Conservation (phyloP, 2,113 vertebrate species). For the Lontra canadensis region DNA sequence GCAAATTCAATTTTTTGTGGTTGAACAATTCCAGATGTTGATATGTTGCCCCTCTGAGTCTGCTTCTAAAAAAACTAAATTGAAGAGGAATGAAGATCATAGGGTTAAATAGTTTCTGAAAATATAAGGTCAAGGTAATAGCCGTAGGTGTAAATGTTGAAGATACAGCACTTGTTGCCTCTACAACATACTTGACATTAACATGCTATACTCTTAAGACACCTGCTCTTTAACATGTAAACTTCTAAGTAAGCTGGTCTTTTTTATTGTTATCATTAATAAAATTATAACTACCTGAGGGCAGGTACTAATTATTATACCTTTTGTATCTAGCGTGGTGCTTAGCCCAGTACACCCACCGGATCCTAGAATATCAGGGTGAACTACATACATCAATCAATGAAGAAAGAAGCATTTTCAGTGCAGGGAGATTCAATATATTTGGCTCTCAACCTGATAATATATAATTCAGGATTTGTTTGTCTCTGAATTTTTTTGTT, state of each 20-base stretch:
- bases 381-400: background rate
- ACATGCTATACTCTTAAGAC: background rate
- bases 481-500: background rate
- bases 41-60: background rate
- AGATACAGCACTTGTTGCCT: background rate
- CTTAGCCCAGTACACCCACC: background rate
- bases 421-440: background rate
- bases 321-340: background rate
- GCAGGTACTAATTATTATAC: background rate
- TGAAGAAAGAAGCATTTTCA: slow-evolving; percentile 8
- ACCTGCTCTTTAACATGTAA: background rate
- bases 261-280: background rate
- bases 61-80: background rate
- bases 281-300: background rate
- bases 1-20: background rate
- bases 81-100: background rate
- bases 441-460: background rate
- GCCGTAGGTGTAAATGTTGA: background rate
- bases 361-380: background rate
- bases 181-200: background rate
- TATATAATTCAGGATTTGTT: slow-evolving; percentile 35
- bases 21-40: background rate
- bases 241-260: background rate
- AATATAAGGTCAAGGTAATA: background rate
- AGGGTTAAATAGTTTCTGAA: background rate